A percentile compares a stretch with the other conserved stretches of the same genome.
These are phyloP conservation scores for Colius striatus DNA, from an alignment of 2,113 vertebrate species.

Conservation along the genomic window DNA sequence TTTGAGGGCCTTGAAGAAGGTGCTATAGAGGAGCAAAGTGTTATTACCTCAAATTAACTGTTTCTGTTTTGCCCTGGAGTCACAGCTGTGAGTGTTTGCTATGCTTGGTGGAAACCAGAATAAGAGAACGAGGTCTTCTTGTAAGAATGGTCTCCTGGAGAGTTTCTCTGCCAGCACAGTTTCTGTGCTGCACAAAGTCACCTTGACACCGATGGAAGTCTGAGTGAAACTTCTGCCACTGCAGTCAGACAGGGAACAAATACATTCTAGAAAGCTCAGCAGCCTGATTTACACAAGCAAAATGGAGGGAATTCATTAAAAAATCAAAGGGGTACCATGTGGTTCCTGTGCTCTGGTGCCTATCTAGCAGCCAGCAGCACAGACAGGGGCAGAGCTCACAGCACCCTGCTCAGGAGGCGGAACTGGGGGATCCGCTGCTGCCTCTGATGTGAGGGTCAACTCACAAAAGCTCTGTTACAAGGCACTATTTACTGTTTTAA, in stretches of 20 bases:
- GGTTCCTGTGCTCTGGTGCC: not conserved
- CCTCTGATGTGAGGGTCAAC: not conserved
- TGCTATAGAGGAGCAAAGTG: slow-evolving; percentile 17
- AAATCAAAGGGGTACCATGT: rapidly evolving
- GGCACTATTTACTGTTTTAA: not conserved
- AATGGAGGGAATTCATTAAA: not conserved
- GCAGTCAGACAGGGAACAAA: not conserved
- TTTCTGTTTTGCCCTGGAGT: slow-evolving; percentile 23
- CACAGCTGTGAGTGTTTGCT: not conserved
- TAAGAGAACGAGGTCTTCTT: not conserved
- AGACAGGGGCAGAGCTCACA: rapidly evolving
- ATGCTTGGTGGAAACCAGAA: not conserved
- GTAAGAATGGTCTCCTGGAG: not conserved
- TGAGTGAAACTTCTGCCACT: not conserved
- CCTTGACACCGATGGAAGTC: not conserved
- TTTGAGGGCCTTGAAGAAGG: slow-evolving; percentile 36
- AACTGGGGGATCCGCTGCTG: not conserved
- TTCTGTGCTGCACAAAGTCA: not conserved
- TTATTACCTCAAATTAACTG: slow-evolving; percentile 22
- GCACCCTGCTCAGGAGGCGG: rapidly evolving
- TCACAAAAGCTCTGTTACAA: not conserved
- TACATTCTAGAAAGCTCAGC: not conserved
- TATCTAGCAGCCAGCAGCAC: not conserved
- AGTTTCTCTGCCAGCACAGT: not conserved
- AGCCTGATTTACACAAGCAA: not conserved